phyloP scores from a whole-genome alignment of 2,797 vertebrate genomes.

The Nothura maculosa region DNA sequence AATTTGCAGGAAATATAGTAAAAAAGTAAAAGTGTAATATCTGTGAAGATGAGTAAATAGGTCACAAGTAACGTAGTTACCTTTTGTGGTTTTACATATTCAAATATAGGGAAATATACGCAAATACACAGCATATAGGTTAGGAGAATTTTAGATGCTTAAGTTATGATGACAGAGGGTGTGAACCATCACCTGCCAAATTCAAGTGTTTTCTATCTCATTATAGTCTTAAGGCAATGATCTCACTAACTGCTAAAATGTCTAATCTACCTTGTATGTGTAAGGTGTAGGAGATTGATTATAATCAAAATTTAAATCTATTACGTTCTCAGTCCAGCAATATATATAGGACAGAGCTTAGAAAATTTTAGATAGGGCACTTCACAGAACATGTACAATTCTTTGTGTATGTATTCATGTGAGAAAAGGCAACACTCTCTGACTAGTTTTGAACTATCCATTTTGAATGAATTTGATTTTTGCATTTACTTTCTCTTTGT shows the following conservation, averaged over 20 bases:
- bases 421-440: neutral
- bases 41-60: neutral
- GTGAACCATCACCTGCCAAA: neutral
- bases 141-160: neutral
- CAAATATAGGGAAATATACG: neutral
- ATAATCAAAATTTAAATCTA: neutral
- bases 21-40: neutral
- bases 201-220: neutral
- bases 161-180: neutral
- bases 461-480: neutral
- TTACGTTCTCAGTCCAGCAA: neutral
- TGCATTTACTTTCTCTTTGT: neutral
- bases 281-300: neutral
- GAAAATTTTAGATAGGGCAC: neutral
- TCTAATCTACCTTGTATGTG: neutral
- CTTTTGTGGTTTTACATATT: neutral
- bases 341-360: neutral
- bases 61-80: neutral
- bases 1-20: neutral
- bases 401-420: neutral
- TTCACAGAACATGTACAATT: neutral
- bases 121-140: neutral
- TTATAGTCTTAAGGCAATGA: neutral
- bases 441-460: neutral
- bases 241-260: neutral